Base-by-base conservation (phyloP, 2,113 vertebrate species). In the Thymallus thymallus region DNA sequence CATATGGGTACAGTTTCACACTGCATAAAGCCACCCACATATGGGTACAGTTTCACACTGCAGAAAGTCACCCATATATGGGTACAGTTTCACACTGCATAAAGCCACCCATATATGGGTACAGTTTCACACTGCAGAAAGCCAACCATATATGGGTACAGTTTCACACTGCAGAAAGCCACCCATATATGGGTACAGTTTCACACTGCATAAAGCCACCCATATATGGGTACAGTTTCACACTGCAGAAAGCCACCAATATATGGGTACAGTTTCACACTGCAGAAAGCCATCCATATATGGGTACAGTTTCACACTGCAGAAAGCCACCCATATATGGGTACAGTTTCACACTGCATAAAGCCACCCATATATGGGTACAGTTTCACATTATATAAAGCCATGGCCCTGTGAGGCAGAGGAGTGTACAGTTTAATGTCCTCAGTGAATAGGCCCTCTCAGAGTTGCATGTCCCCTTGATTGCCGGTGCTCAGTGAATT, bases 391-490 rank as follows among this genome's bases (percentile, higher is more conserved):
- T 68, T 68, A 24, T 24, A 69, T 60, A 22, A 60, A 60, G 48
- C 14, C 56, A 60, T 60, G 56, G 18, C n/a, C 48, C 56, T 60
- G 56, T 51, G 48, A 51, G 48, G 48, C 48, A 51, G 48, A 51
- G 16, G 58, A n/a, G 13, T 64, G 14, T 81, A 82, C 68, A 84
- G 80, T 81, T 74, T 79, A 81, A 87, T 81, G 82, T 77, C 88
- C 83, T 85, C 81, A 84, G 86, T 87, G 86, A 86, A 87, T 79
- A 66, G 88, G 86, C 81, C 76, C 80, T 83, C 89, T 88, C 84
- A 83, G 82, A n/a, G 5, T 79, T 78, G 75, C 79, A 72, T 77
- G 78, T 81, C 80, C 46, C 80, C 83, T 86, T 87, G 88, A 82
- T 73, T 83, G 48, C 76, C 46, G 82, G 58, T 84, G 73, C 84